These are phyloP conservation scores for Hoplodrina blanda DNA, from an alignment of 2,888 invertebrate genomes.

Conservation along the genomic window DNA sequence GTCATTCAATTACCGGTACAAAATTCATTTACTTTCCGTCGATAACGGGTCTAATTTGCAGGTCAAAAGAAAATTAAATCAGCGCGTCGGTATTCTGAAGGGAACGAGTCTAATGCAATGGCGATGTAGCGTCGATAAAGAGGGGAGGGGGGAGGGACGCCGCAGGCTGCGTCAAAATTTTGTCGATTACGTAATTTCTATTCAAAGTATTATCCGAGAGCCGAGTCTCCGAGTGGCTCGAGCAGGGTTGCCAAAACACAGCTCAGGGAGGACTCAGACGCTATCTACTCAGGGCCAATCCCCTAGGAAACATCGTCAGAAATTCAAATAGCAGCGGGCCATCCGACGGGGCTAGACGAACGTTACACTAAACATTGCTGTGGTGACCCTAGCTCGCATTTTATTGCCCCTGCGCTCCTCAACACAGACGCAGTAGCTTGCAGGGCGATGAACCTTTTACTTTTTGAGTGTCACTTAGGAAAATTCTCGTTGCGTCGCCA, in stretches of 20 bases:
- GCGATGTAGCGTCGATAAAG: conserved; percentile 74
- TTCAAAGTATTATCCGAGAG: conserved; percentile 78
- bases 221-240: conserved; percentile 57
- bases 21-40: conserved; percentile 56
- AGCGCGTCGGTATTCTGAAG: conserved; percentile 65
- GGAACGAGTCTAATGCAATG: conserved; percentile 68
- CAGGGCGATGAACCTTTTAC: conserved; percentile 54
- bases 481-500: conserved; percentile 42
- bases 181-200: conserved; percentile 81
- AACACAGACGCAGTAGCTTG: conserved; percentile 43
- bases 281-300: conserved; percentile 63
- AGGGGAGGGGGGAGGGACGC: conserved; percentile 63
- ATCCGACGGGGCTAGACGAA: conserved; percentile 68
- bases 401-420: conserved; percentile 44
- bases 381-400: conserved; percentile 57
- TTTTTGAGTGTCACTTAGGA: conserved; percentile 51
- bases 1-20: conserved; percentile 46
- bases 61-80: conserved; percentile 71
- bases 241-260: conserved; percentile 70
- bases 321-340: conserved; percentile 75
- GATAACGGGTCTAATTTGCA: conserved; percentile 62
- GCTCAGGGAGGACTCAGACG: conserved; percentile 48
- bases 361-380: conserved; percentile 61
- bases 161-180: conserved; percentile 78
- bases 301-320: conserved; percentile 73